Base-by-base conservation (phyloP, 2,113 vertebrate genomes). In the Pseudorhombus dupliciocellatus region DNA sequence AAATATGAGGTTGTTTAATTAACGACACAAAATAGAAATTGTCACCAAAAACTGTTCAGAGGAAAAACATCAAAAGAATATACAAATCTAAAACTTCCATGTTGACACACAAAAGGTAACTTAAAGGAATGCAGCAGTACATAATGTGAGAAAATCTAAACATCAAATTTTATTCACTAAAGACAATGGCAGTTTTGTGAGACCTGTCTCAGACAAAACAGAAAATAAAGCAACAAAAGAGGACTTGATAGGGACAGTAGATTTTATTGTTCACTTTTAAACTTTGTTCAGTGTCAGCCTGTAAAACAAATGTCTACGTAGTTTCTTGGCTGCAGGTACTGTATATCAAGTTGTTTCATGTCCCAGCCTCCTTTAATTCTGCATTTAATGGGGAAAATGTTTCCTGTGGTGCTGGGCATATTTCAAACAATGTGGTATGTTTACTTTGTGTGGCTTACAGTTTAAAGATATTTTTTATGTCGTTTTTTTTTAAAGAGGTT, bases 381-480 rank as follows among this genome's bases (percentile, higher is more conserved):
- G 3, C 42, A 48, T 70, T 53, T 21, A 14, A 14, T 26, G 52
- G 18, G 4, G 12, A 56, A 54, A 54, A 25, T 30, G 62, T 37
- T 56, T 15, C 31, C 20, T 54, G 21, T 40, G 21, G 18, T 26
- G 52, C 1, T 65, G 53, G 21, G 52, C 50, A 53, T 34, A 40
- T 31, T 65, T 63, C 24, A 56, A 59, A 71, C n/a, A 21, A 18
- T 65, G 5, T 1, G 1, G 18, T 40, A 56, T 26, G 42, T 66
- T 84, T 70, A 42, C 24, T 60, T 69, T 56, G 20, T 24, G 48
- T 55, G 24, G 51, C 28, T 53, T 60, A 42, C 48, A 60, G 42
- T 64, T 18, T 52, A 12, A 51, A 40, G 18, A 2, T 66, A 50
- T 40, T 63, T 5, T 16, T 67, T 0, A n/a, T 52, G 63, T 57